phyloP scores from a whole-genome alignment of 2,888 invertebrate genomes.

The Chydorus sphaericus region DNA sequence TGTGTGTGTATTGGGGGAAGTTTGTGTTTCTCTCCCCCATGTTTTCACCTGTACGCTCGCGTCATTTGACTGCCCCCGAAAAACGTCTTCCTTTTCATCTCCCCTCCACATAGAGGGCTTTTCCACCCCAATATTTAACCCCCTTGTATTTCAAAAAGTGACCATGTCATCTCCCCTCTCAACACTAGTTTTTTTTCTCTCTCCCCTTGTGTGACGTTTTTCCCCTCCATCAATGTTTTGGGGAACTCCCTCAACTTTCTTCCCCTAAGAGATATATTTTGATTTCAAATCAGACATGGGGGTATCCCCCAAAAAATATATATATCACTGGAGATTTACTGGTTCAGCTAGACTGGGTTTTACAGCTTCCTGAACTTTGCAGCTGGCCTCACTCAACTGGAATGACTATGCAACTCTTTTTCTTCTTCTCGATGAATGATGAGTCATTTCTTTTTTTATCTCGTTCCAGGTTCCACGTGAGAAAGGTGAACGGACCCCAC shows the following conservation, averaged over 20 bases:
- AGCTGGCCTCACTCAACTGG: background rate
- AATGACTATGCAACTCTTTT: background rate
- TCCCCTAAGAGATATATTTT: background rate
- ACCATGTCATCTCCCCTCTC: conserved; percentile 1
- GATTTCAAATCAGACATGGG: background rate
- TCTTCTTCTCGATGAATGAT: too few species aligned
- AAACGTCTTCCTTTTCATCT: background rate
- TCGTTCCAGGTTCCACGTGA: background rate
- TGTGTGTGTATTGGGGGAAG: too few species aligned
- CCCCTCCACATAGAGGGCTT: background rate
- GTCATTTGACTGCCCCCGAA: background rate
- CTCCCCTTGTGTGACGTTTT: background rate
- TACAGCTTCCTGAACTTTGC: too few species aligned
- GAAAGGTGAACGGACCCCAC: background rate
- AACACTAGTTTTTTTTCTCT: background rate
- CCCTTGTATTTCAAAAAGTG: background rate
- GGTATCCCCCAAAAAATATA: background rate
- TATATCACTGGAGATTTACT: too few species aligned
- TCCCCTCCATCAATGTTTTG: background rate
- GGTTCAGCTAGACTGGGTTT: too few species aligned
- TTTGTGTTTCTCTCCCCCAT: background rate
- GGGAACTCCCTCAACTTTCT: background rate
- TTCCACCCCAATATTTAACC: background rate
- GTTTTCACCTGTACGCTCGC: conserved; percentile 4
- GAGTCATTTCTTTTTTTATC: too few species aligned